A percentile compares a stretch with the other conserved stretches of the same genome.
phyloP scores from a whole-genome alignment of 2,113 vertebrate species.

The Recurvirostra avosetta region DNA sequence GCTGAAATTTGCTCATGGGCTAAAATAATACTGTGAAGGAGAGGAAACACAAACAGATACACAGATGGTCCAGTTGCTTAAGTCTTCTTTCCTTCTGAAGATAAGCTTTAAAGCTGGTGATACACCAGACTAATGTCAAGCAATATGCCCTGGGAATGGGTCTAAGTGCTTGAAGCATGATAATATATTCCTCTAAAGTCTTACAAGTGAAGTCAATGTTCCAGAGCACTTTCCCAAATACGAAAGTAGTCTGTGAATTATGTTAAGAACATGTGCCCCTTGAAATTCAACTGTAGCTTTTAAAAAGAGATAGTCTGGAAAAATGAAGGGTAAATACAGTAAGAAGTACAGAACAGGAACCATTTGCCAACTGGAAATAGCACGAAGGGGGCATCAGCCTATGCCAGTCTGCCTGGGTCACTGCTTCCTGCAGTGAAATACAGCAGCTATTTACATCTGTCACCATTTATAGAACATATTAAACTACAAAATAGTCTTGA shows the following conservation, averaged over 20 bases:
- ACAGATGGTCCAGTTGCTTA: not conserved
- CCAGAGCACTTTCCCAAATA: constrained; percentile 36
- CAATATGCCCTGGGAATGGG: not conserved
- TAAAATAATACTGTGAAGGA: not conserved
- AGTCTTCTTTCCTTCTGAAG: not conserved
- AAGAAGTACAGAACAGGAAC: not conserved
- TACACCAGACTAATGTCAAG: not conserved
- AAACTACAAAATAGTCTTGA: constrained; percentile 13
- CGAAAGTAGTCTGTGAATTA: not conserved
- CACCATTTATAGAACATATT: constrained; percentile 2
- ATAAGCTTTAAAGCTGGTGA: not conserved
- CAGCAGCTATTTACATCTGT: constrained; percentile 6
- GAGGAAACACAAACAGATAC: not conserved
- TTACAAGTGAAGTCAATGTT: constrained; percentile 10
- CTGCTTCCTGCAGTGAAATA: not conserved
- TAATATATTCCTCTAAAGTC: not conserved
- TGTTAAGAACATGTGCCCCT: not conserved
- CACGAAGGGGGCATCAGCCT: not conserved
- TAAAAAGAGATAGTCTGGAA: not conserved
- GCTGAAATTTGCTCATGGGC: not conserved
- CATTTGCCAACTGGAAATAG: constrained; percentile 37
- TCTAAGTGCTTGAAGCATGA: not conserved
- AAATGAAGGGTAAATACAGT: not conserved
- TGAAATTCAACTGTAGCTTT: constrained; percentile 19
- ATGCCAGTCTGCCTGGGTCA: not conserved